phyloP scores from a whole-genome alignment of 2,888 invertebrate genomes.

The Sesia apiformis region DNA sequence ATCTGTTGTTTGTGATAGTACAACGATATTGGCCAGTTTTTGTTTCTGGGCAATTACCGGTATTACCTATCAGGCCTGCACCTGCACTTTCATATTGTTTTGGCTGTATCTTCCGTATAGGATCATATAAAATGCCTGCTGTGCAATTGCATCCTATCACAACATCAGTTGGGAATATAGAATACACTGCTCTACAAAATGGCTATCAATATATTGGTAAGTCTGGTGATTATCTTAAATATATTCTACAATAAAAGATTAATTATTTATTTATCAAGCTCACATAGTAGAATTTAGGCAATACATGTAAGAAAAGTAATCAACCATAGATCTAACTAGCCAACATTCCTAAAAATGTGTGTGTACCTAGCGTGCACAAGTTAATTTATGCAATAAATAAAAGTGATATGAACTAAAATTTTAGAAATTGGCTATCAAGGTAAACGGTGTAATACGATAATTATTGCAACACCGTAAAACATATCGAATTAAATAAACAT shows the following conservation, averaged over 20 bases:
- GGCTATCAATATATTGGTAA: constrained; percentile 23
- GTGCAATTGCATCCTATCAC: constrained; percentile 21
- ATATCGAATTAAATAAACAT: too few relatives aligned
- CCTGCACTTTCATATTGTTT: constrained; percentile 2
- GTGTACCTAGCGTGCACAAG: too few relatives aligned
- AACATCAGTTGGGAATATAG: constrained; percentile 22
- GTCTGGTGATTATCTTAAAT: background rate
- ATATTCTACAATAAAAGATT: background rate
- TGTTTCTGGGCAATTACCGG: constrained; percentile 20
- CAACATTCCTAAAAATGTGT: too few relatives aligned
- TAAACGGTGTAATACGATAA: too few relatives aligned
- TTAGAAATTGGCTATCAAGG: too few relatives aligned
- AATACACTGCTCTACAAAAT: constrained; percentile 19
- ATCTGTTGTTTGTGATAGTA: too few relatives aligned
- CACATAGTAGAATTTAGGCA: too few relatives aligned
- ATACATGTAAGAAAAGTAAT: too few relatives aligned
- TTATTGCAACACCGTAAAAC: too few relatives aligned
- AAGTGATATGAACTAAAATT: too few relatives aligned
- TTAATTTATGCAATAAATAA: too few relatives aligned
- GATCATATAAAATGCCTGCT: constrained; percentile 46
- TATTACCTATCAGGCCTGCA: constrained; percentile 15
- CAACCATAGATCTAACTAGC: too few relatives aligned
- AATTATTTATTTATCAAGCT: background rate
- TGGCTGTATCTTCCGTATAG: constrained; percentile 40
- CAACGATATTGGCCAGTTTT: constrained; percentile 11